phyloP scores from a whole-genome alignment of 2,888 invertebrate species.

The Petrophora chlorosata region DNA sequence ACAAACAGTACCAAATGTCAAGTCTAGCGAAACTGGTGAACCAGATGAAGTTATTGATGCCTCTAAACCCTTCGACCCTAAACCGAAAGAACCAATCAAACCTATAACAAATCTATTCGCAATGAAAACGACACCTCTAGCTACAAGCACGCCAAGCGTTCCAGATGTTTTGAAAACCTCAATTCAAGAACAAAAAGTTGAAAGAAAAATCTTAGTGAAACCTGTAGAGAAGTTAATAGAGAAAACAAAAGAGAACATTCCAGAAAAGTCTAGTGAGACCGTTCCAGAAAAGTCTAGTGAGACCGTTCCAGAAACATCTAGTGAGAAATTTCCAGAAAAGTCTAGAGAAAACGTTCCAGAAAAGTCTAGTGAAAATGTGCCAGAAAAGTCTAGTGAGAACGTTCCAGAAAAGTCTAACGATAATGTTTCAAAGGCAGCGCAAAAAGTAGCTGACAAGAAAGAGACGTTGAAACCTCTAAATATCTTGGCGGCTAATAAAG shows the following conservation, averaged over 20 bases:
- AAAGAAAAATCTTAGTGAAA: slow-evolving; percentile 44
- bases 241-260: slow-evolving; percentile 58
- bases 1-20: slow-evolving; percentile 31
- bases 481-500: slow-evolving; percentile 42
- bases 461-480: slow-evolving; percentile 52
- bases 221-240: slow-evolving; percentile 45
- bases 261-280: slow-evolving; percentile 55
- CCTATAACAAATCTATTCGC: slow-evolving; percentile 58
- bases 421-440: slow-evolving; percentile 34
- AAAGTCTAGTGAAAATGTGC: too few species aligned
- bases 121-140: slow-evolving; percentile 47
- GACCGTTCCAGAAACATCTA: slow-evolving; percentile 49
- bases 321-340: slow-evolving; percentile 58
- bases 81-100: slow-evolving; percentile 58
- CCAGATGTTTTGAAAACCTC: slow-evolving; percentile 54
- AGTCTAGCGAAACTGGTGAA: slow-evolving; percentile 71
- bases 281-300: slow-evolving; percentile 52
- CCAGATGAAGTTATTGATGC: slow-evolving; percentile 41
- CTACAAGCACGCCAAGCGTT: slow-evolving; percentile 47
- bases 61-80: slow-evolving; percentile 37
- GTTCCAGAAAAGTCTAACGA: too few species aligned
- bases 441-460: slow-evolving; percentile 44
- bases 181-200: slow-evolving; percentile 36
- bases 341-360: too few species aligned
- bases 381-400: too few species aligned